phyloP scores from a whole-genome alignment of 2,888 invertebrate species.

The Hydroisotoma schaefferi region DNA sequence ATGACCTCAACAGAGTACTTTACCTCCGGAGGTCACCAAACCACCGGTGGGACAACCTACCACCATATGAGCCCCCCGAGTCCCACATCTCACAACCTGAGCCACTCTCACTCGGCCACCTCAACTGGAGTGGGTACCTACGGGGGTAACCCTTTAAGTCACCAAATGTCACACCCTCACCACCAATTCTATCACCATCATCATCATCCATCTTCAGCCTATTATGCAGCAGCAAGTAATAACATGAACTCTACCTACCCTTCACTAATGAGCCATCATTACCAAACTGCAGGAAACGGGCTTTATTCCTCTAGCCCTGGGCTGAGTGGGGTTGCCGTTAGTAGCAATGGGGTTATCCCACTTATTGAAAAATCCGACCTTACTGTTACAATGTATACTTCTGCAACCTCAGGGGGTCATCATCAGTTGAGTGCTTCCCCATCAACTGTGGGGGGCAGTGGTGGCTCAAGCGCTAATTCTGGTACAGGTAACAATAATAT shows the following conservation, averaged over 20 bases:
- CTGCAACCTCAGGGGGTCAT: conserved; percentile 28
- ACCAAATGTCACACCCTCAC: not conserved
- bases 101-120: conserved; percentile 20
- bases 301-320: conserved; percentile 26
- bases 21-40: conserved; percentile 14
- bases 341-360: conserved; percentile 24
- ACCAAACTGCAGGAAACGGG: conserved; percentile 1
- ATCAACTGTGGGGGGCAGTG: not conserved
- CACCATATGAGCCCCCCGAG: conserved; percentile 43
- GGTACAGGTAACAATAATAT: not conserved
- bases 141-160: not conserved
- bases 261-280: not conserved
- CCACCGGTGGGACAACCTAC: conserved; percentile 36
- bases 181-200: conserved; percentile 22
- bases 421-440: conserved; percentile 12
- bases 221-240: not conserved
- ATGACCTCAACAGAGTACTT: conserved; percentile 45
- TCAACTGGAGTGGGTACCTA: no score
- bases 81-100: conserved; percentile 1
- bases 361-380: conserved; percentile 45
- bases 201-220: conserved; percentile 20
- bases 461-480: not conserved
- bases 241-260: conserved; percentile 5
- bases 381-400: conserved; percentile 47
- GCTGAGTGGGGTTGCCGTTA: conserved; percentile 1